Conservation (phyloP, 1,140 invertebrate species). For the Calephelis nemesis region DNA sequence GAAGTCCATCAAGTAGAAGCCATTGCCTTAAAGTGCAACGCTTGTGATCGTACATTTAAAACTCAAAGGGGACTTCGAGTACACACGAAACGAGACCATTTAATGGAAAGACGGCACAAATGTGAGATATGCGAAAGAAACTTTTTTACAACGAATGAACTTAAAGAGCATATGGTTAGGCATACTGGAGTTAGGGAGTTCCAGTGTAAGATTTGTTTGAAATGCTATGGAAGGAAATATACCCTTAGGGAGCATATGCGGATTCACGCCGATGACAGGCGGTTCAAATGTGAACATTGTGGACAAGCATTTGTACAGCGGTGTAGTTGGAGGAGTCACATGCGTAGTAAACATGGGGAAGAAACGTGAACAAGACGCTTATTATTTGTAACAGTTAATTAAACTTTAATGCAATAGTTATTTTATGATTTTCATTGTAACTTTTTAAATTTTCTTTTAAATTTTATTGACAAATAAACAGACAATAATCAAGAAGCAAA, state of each 20-base stretch:
- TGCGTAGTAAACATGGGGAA: conserved; percentile 50
- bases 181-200: conserved; percentile 40
- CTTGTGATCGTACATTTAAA: conserved; percentile 53
- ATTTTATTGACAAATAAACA: too few relatives aligned
- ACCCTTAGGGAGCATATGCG: conserved; percentile 74
- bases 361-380: conserved; percentile 26
- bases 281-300: conserved; percentile 62
- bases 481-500: too few relatives aligned
- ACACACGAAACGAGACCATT: conserved; percentile 54
- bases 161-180: conserved; percentile 46
- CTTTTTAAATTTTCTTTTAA: too few relatives aligned
- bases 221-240: conserved; percentile 66
- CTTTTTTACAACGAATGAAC: conserved; percentile 39
- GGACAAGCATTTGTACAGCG: conserved; percentile 51
- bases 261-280: conserved; percentile 73
- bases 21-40: conserved; percentile 46
- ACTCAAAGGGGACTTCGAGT: conserved; percentile 42
- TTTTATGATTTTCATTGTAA: too few relatives aligned
- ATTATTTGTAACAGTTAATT: too few relatives aligned
- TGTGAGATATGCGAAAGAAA: conserved; percentile 59
- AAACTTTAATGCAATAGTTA: too few relatives aligned
- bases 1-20: conserved; percentile 44
- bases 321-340: conserved; percentile 51
- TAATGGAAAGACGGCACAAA: conserved; percentile 54
- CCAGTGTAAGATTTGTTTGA: conserved; percentile 61